Evolutionary conservation across 2,797 vertebrate species (phyloP), one percentile per base, ranked within the genome.

Genomic region (Phrynocephalus vlangalii): DNA sequence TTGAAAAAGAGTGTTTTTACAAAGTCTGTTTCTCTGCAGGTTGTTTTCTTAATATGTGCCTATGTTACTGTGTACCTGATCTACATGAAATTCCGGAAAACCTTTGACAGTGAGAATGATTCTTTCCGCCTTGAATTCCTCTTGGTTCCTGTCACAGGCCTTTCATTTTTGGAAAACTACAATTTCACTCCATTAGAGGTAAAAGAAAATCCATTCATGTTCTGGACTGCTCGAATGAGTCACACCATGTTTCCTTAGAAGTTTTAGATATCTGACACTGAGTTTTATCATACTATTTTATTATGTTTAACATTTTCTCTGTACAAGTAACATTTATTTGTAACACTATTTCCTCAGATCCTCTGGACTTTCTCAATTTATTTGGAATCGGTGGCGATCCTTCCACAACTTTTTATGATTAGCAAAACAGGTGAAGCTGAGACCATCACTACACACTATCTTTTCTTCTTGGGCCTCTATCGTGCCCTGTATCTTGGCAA

Each of bases 341-440:
- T 18, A 5, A 67, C 13, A 52, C 63, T 22, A 30, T 93, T 91
- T 26, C 83, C 83, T 93, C 95, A 99, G 99, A 97, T 99, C 89
- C 95, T 99, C 90, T 99, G 99, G 99, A 98, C 98, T 3, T 99
- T 99, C 95, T 99, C 98, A 75, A 99, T 99, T 95, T 99, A 99
- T 94, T 95, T 99, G 97, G 99, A 99, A 91, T 97, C 98, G 0
- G 98, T 99, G 91, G 98, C 99, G 87, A 99, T 99, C 91, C 97
- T 99, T 94, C 99, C 99, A 0, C 99, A 99, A 94, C 98, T 99
- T 77, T 99, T 99, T 94, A 98, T 99, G 98, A 99, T 99, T 95
- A 98, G 98, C 79, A 99, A 98, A 96, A 99, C 98, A 0, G 98
- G 98, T 1, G 98, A 99, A 95, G 98, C 98, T 0, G 99, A 99